phyloP scores from a whole-genome alignment of 2,113 vertebrate genomes.

The zebrafish (Danio rerio) region DNA sequence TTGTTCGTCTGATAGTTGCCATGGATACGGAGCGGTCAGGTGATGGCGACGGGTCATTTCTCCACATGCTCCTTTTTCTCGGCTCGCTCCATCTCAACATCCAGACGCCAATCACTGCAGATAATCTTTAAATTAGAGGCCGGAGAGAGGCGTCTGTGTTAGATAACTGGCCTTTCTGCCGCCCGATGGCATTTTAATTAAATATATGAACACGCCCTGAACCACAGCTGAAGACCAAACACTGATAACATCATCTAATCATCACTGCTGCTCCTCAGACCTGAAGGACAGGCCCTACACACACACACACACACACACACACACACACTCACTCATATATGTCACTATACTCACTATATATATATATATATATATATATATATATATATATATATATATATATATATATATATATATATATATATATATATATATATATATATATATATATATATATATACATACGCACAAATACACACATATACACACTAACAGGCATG shows the following conservation, averaged over 20 bases:
- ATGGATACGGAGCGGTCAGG: slow-evolving; percentile 35
- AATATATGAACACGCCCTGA: slow-evolving; percentile 78
- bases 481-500: no score
- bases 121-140: slow-evolving; percentile 79
- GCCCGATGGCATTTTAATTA: slow-evolving; percentile 81
- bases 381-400: no score
- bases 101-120: slow-evolving; percentile 52
- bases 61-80: slow-evolving; percentile 27
- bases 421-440: no score
- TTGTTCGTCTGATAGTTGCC: slow-evolving; percentile 35
- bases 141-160: slow-evolving; percentile 52
- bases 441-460: no score
- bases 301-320: neutral
- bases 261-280: slow-evolving; percentile 76
- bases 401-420: no score
- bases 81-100: slow-evolving; percentile 6
- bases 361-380: no score
- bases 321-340: neutral
- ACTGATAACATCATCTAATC: slow-evolving; percentile 89
- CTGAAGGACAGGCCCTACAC: slow-evolving; percentile 81
- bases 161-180: slow-evolving; percentile 65
- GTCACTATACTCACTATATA: no score
- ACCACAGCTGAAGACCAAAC: slow-evolving; percentile 79
- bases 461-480: no score
- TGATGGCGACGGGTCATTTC: slow-evolving; percentile 22